phyloP scores from a whole-genome alignment of 2,797 vertebrate species.

The Malacoraja senta region DNA sequence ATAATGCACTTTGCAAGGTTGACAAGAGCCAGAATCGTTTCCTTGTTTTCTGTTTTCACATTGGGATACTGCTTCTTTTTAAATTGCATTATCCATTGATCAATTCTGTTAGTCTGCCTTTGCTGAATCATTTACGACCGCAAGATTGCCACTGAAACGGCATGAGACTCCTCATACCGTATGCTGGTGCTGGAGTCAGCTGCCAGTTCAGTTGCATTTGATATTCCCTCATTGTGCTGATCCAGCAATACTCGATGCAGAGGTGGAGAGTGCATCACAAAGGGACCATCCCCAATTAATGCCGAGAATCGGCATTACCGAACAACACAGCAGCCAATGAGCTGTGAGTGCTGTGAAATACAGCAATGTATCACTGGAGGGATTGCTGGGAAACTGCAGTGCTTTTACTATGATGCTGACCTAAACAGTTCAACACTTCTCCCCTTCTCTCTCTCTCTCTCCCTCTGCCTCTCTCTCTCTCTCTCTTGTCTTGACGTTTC shows the following conservation, averaged over 20 bases:
- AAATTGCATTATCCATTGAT: constrained; percentile 35
- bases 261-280: constrained; percentile 37
- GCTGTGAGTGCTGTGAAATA: constrained; percentile 40
- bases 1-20: constrained; percentile 1
- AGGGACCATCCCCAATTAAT: constrained; percentile 40
- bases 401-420: constrained; percentile 38
- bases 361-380: constrained; percentile 39
- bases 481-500: background rate
- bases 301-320: constrained; percentile 37
- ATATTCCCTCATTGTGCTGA: constrained; percentile 38
- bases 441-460: background rate
- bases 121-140: constrained; percentile 24
- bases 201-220: constrained; percentile 33
- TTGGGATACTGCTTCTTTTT: background rate
- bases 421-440: constrained; percentile 36
- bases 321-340: constrained; percentile 42
- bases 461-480: background rate
- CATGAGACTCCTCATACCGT: constrained; percentile 13
- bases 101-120: constrained; percentile 19
- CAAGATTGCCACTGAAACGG: constrained; percentile 4
- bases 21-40: background rate
- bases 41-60: constrained; percentile 12
- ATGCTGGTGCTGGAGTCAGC: constrained; percentile 32
- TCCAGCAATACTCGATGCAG: constrained; percentile 37
- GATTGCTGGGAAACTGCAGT: constrained; percentile 38